phyloP scores from a whole-genome alignment of 2,113 vertebrate species.

The Peucedramus taeniatus region DNA sequence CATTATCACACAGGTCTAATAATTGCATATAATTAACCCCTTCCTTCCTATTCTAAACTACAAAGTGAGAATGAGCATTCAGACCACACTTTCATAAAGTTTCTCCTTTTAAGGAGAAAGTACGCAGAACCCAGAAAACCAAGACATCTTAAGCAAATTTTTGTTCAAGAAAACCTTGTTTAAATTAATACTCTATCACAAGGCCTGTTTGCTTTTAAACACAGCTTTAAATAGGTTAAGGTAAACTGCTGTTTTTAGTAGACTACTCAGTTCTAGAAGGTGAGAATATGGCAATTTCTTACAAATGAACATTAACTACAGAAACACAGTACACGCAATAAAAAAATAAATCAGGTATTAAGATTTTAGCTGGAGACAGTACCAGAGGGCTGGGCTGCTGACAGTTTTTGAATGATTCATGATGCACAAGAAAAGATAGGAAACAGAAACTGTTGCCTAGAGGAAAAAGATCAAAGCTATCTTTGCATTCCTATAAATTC shows the following conservation, averaged over 20 bases:
- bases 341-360: not conserved
- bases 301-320: not conserved
- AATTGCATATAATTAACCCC: not conserved
- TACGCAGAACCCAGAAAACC: not conserved
- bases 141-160: not conserved
- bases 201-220: not conserved
- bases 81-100: not conserved
- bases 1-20: not conserved
- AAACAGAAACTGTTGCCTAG: not conserved
- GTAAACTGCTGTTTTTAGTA: not conserved
- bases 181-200: not conserved
- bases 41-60: not conserved
- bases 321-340: not conserved
- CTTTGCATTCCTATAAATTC: not conserved
- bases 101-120: not conserved
- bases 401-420: not conserved
- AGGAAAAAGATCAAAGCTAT: not conserved
- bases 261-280: not conserved
- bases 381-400: not conserved
- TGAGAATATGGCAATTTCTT: not conserved
- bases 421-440: not conserved
- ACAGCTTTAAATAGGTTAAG: not conserved
- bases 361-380: not conserved
- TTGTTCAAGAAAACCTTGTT: not conserved
- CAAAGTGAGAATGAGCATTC: not conserved